Percentiles rank a stretch among this genome's conserved stretches.
phyloP scores from a whole-genome alignment of 2,888 invertebrate genomes.

The Isoperla grammatica region DNA sequence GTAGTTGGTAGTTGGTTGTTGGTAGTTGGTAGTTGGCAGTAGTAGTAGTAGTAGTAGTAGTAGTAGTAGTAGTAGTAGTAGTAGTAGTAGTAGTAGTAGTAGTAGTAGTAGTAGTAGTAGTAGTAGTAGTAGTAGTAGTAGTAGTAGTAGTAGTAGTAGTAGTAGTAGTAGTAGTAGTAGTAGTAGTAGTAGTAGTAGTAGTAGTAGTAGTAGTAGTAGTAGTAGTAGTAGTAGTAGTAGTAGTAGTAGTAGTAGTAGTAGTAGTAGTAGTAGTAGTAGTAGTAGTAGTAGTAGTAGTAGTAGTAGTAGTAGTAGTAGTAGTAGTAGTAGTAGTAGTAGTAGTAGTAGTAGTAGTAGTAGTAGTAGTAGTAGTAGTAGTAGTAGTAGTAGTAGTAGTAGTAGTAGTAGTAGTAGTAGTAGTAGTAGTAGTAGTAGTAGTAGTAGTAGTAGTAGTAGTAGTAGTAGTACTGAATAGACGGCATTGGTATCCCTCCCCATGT shows the following conservation, averaged over 20 bases:
- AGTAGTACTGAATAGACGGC: slow-evolving; percentile 4
- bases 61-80: slow-evolving; percentile 8
- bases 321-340: slow-evolving; percentile 12
- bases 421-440: slow-evolving; percentile 12
- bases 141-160: slow-evolving; percentile 12
- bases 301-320: slow-evolving; percentile 11
- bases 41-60: slow-evolving; percentile 8
- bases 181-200: slow-evolving; percentile 13
- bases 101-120: slow-evolving; percentile 7
- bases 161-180: slow-evolving; percentile 8
- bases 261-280: slow-evolving; percentile 10
- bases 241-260: slow-evolving; percentile 9
- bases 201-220: slow-evolving; percentile 8
- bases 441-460: slow-evolving; percentile 9
- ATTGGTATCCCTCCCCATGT: no score
- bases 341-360: slow-evolving; percentile 10
- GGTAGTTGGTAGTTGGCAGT: no score
- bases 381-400: slow-evolving; percentile 11
- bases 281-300: slow-evolving; percentile 12
- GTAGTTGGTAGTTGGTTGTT: no score
- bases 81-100: slow-evolving; percentile 8
- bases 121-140: slow-evolving; percentile 11
- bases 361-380: slow-evolving; percentile 11
- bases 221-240: slow-evolving; percentile 10
- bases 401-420: slow-evolving; percentile 11